Conservation (phyloP, 1,140 invertebrate genomes). For the Drosophila sucinea region DNA sequence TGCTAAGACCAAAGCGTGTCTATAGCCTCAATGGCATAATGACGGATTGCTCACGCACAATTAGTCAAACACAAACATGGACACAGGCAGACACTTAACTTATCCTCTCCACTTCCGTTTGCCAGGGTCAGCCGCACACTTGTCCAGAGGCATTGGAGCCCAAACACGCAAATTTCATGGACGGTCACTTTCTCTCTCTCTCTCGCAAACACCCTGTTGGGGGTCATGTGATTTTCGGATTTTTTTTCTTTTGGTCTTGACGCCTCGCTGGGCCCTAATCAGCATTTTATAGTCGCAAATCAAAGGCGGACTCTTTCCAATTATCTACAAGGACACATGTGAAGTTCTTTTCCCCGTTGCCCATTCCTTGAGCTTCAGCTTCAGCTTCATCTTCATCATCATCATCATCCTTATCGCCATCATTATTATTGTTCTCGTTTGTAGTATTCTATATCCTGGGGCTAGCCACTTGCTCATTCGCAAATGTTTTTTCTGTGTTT, state of each 20-base stretch:
- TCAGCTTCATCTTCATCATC: conserved; percentile 10
- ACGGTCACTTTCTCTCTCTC: neutral
- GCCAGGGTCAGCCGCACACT: neutral
- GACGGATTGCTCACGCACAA: conserved; percentile 21
- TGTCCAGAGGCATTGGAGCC: neutral
- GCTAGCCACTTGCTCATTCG: conserved; percentile 22
- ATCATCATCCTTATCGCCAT: conserved; percentile 14
- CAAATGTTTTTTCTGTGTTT: conserved; percentile 1
- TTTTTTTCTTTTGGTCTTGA: neutral
- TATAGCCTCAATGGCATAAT: conserved; percentile 10
- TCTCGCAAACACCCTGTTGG: neutral
- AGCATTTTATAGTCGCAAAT: conserved; percentile 43
- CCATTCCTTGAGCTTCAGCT: neutral
- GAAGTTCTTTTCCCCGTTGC: neutral
- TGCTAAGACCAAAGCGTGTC: neutral
- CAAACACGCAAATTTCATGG: conserved; percentile 10
- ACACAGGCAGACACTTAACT: neutral
- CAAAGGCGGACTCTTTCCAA: neutral
- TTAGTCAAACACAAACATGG: conserved; percentile 20
- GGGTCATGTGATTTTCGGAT: too few relatives aligned
- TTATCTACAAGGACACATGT: conserved; percentile 5
- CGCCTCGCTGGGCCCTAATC: conserved; percentile 28
- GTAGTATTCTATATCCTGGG: conserved; percentile 32
- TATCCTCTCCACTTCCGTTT: neutral
- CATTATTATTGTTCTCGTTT: conserved; percentile 31